Base-by-base conservation (phyloP, 2,797 vertebrate species). In the Microctenopoma steveboyesi region DNA sequence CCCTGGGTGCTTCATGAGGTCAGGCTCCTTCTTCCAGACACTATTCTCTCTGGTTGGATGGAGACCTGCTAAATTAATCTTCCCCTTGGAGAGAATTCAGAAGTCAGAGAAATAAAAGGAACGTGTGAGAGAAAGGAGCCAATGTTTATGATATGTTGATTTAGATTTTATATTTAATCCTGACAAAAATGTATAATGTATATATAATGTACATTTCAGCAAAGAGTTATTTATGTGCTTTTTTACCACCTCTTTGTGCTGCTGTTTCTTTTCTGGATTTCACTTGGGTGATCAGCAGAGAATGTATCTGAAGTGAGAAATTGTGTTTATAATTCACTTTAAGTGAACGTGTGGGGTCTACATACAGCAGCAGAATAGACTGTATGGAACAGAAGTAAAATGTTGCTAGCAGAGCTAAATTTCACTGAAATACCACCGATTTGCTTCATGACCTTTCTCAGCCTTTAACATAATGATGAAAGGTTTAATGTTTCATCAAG, bases 11-110 rank as follows among this genome's bases (percentile, higher is more conserved):
- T 76, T 54, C 60, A 64, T 70, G 73, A 87, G 83, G 79, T 79
- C 83, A 81, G 68, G 61, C 65, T 58, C 78, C 35, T 65, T 85
- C 82, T 86, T 66, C 82, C 82, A 89, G 86, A 87, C 82, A 82
- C 57, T 55, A 71, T 81, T 88, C 70, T 79, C 90, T 88, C 80
- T 84, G 87, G 87, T 86, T 84, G 86, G 77, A 70, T 91, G 80
- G 74, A 87, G 64, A 50, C 27, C 9, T 71, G 45, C 63, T 86
- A 66, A 68, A 72, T 75, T 75, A 79, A 85, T 80, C 79, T 71
- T 39, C 65, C 82, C 72, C 83, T 81, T 83, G 69, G 85, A 86
- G 76, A 84, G 51, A 87, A 64, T 52, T 82, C 61, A 69, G 61
- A 8, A 82, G 49, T 65, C 40, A 68, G 61, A 76, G 60, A 71